Percentiles rank a stretch among this genome's conserved stretches.
phyloP scores from a whole-genome alignment of 2,888 invertebrate species.

The Lepidocyrtoides sp. region DNA sequence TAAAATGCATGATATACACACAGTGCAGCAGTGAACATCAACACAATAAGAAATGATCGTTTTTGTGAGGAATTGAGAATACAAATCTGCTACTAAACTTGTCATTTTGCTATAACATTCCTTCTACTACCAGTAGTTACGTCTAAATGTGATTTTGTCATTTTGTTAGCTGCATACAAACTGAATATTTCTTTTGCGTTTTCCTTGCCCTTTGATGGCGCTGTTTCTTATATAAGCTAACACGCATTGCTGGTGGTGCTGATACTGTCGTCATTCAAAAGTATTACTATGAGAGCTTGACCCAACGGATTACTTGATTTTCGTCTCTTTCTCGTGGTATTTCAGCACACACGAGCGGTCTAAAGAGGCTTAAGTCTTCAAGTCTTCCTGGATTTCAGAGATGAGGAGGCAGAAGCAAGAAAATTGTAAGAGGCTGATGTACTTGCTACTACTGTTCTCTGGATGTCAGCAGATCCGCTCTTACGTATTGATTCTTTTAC shows the following conservation, averaged over 20 bases:
- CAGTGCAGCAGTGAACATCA: neutral
- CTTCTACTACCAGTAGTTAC: neutral
- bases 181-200: neutral
- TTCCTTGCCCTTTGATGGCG: slow-evolving; percentile 43
- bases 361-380: slow-evolving; percentile 70
- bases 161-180: neutral
- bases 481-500: neutral
- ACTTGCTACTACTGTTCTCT: neutral
- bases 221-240: neutral
- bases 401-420: slow-evolving; percentile 45
- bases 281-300: slow-evolving; percentile 69
- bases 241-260: neutral
- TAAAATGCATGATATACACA: slow-evolving; percentile 16
- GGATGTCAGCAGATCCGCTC: neutral
- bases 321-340: slow-evolving; percentile 23
- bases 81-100: slow-evolving; percentile 55
- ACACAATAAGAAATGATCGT: neutral
- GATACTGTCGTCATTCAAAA: slow-evolving; percentile 67
- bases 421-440: slow-evolving; percentile 23
- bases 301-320: slow-evolving; percentile 70
- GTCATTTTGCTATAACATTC: slow-evolving; percentile 35
- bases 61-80: slow-evolving; percentile 48
- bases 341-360: slow-evolving; percentile 59
- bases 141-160: slow-evolving; percentile 42
- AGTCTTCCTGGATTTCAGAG: slow-evolving; percentile 55